Percentiles rank a stretch among this genome's conserved stretches.
Evolutionary conservation across 2,113 vertebrate genomes (phyloP).

Genomic region (Candoia aspera): DNA sequence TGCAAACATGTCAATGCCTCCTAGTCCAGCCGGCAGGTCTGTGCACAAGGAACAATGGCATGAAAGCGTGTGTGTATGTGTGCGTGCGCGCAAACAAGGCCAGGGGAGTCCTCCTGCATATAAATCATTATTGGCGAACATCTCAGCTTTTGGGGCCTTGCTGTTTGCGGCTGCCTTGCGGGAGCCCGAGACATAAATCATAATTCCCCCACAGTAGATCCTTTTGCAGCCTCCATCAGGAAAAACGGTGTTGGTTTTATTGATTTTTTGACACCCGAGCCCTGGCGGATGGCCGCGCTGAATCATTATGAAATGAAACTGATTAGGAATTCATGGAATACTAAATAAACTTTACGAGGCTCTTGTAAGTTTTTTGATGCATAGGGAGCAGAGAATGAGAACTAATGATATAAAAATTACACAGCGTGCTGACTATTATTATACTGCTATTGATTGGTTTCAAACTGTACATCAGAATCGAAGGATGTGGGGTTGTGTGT

Average conservation of each 20-base stretch:
- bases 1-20: too few relatives aligned
- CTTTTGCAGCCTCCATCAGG: constrained; percentile 90
- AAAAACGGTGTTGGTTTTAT: constrained; percentile 96
- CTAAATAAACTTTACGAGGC: constrained; percentile 98
- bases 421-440: constrained; percentile 96
- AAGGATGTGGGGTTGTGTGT: constrained; percentile 69
- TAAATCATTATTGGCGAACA: constrained; percentile 99
- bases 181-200: constrained; percentile 98
- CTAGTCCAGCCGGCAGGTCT: neutral
- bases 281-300: constrained; percentile 82
- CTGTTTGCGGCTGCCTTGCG: constrained; percentile 82
- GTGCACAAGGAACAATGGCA: neutral
- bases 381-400: constrained; percentile 88
- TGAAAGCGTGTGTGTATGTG: too few relatives aligned
- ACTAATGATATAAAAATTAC: constrained; percentile 99
- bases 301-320: constrained; percentile 99
- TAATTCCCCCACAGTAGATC: constrained; percentile 99
- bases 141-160: constrained; percentile 88
- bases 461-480: constrained; percentile 94
- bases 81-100: constrained; percentile 52
- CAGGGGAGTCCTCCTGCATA: constrained; percentile 80
- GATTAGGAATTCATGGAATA: constrained; percentile 99
- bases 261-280: constrained; percentile 90
- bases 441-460: constrained; percentile 98
- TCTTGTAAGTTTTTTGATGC: constrained; percentile 90